Evolutionary conservation across 2,888 invertebrate genomes (phyloP), one percentile per base, ranked within the genome.

Genomic region (Tiliacea citrago): DNA sequence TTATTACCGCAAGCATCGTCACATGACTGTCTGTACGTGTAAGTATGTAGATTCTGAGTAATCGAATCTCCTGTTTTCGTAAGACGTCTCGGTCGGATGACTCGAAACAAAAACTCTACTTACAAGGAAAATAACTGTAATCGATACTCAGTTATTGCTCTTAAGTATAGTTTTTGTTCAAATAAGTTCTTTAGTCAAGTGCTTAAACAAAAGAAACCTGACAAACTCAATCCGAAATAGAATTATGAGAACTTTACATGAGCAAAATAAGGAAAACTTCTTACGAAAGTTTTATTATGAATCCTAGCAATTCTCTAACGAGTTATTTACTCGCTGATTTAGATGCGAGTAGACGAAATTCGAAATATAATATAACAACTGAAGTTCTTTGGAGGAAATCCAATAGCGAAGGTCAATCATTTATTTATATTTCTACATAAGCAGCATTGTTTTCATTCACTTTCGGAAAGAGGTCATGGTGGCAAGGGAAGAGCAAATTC

Each of bases 31-130:
- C 24, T 45, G 18, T 69, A 74, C 39, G 61, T 62, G 45, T 70
- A 24, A 70, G 73, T 49, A 57, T n/a, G 73, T 77, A 60, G 61
- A 60, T 85, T 73, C 82, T 68, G 55, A 49, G 85, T 77, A 82
- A 82, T 73, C 29, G 49, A 66, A 85, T 77, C 68, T 85, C 82
- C 78, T 77, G 73, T 82, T 82, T 85, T 82, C 66, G 68, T 68
- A 70, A 70, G 67, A 67, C 63, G 35, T 77, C 65, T 73, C 72
- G 53, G 63, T 55, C 39, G 60, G 60, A 12, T 49, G 68, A 57
- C 62, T 66, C 68, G 39, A 51, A 53, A 68, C 53, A 76, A 61
- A 81, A 80, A 80, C 47, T 66, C 13, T 49, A 60, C 45, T 12
- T n/a, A n/a, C 57, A 21, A 57, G 35, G 29, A 55, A 71, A 80